Conservation (phyloP, 2,888 invertebrate genomes). For the Cheiracanthium punctorium region DNA sequence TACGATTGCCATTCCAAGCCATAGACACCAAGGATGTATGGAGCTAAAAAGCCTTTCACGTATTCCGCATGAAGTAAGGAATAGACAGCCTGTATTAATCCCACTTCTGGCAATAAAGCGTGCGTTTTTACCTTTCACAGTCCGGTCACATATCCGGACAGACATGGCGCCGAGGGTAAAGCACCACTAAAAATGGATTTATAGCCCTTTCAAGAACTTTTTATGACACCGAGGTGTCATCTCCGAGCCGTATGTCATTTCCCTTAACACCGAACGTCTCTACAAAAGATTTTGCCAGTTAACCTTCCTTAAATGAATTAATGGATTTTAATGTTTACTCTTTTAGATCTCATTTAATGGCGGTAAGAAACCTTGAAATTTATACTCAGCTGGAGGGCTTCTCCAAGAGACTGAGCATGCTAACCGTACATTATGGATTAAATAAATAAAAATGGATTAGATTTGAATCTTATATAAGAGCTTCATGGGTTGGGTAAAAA, state of each 20-base stretch:
- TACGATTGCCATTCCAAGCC: no score
- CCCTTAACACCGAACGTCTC: neutral
- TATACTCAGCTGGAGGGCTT: neutral
- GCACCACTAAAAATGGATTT: constrained; percentile 56
- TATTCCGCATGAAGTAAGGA: neutral
- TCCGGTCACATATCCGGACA: constrained; percentile 40
- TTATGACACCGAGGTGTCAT: constrained; percentile 49
- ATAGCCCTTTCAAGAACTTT: constrained; percentile 35
- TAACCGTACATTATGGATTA: no score
- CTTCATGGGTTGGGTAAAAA: no score
- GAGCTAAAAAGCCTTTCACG: neutral
- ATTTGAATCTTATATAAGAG: no score
- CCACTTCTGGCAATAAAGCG: neutral
- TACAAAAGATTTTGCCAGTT: neutral
- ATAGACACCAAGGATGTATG: no score
- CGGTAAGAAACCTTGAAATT: neutral
- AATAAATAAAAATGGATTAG: no score
- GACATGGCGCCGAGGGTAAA: constrained; percentile 9
- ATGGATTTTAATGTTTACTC: neutral
- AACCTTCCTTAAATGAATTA: constrained; percentile 2
- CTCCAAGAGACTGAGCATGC: no score
- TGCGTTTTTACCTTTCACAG: neutral
- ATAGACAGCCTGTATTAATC: neutral
- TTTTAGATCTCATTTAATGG: neutral
- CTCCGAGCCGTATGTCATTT: constrained; percentile 24